Evolutionary conservation across 2,888 invertebrate species (phyloP), one percentile per base, ranked within the genome.

Genomic region (Microchrysa polita): DNA sequence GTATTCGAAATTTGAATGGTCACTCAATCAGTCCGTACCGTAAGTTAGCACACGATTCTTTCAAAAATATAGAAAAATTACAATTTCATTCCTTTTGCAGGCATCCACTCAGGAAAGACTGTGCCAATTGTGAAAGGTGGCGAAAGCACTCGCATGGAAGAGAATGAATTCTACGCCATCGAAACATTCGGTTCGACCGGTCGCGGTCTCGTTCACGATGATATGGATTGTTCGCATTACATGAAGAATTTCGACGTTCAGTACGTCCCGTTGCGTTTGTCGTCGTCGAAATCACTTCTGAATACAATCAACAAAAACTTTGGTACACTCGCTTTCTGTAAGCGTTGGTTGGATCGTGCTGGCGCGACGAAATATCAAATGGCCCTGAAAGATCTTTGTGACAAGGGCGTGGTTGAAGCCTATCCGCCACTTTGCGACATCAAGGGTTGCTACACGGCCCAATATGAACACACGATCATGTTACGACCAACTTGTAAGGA

Each of bases 141-240:
- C 0, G 98, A 99, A 83, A 94, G 95, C 0, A 96, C 95, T 0
- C 91, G 94, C 76, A 99, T 99, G 99, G 99, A 99, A 86, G 98
- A 98, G 84, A 96, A 97, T 82, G 98, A 98, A 86, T 96, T 98
- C 85, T 99, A 98, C 86, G 98, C 98, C 0, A 99, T 99, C 79
- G 99, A 99, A 87, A 99, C 99, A 0, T 99, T 99, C 83, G 99
- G 99, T 55, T 98, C 98, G 7, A 99, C 99, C 1, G 99, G 99
- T 1, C 90, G 92, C 71, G 95, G 95, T 0, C 87, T 93, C 75
- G 98, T 99, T 1, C 98, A 98, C 82, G 98, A 99, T 82, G 99
- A 99, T 82, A 96, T 98, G 94, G 99, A 99, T 82, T 95, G 96
- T 80, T 98, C 98, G 16, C 99, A 99, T 86, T 99, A 99, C 84